Evolutionary conservation across 2,888 invertebrate genomes (phyloP).

Genomic region (Agriopis marginaria): DNA sequence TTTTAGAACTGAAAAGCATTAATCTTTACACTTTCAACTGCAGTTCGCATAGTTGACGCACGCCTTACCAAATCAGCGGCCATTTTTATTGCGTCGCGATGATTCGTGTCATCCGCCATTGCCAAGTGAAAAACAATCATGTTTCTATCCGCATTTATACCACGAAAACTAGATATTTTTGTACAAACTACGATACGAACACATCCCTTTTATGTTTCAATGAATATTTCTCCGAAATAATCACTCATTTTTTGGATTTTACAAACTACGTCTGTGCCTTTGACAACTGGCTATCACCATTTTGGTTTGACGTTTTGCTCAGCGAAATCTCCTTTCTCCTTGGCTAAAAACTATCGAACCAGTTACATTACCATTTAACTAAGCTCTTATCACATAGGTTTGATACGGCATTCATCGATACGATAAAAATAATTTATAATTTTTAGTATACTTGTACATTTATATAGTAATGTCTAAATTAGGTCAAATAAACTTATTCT

Average conservation of each 20-base stretch:
- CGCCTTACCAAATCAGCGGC: constrained; percentile 85
- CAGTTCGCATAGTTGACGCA: constrained; percentile 76
- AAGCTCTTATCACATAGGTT: constrained; percentile 33
- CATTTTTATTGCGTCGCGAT: constrained; percentile 86
- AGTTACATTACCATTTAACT: constrained; percentile 64
- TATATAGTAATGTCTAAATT: not conserved
- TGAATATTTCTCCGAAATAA: constrained; percentile 66
- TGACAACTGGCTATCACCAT: constrained; percentile 81
- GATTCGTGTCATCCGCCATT: constrained; percentile 87
- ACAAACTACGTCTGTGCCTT: constrained; percentile 78
- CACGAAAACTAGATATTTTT: constrained; percentile 64
- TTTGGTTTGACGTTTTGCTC: constrained; percentile 83
- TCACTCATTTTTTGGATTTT: constrained; percentile 74
- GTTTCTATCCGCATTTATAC: constrained; percentile 62
- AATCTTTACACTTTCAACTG: constrained; percentile 45
- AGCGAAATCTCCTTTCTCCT: constrained; percentile 53
- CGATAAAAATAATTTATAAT: constrained; percentile 50
- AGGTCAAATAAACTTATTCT: constrained; percentile 8
- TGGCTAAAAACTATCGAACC: constrained; percentile 61
- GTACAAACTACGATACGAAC: constrained; percentile 62
- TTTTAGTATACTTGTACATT: constrained; percentile 31
- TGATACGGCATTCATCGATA: constrained; percentile 31
- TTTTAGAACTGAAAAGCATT: constrained; percentile 19
- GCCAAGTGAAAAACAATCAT: constrained; percentile 71
- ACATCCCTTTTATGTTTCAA: constrained; percentile 68